Base-by-base conservation (phyloP, 2,113 vertebrate species). In the Eidolon helvum region DNA sequence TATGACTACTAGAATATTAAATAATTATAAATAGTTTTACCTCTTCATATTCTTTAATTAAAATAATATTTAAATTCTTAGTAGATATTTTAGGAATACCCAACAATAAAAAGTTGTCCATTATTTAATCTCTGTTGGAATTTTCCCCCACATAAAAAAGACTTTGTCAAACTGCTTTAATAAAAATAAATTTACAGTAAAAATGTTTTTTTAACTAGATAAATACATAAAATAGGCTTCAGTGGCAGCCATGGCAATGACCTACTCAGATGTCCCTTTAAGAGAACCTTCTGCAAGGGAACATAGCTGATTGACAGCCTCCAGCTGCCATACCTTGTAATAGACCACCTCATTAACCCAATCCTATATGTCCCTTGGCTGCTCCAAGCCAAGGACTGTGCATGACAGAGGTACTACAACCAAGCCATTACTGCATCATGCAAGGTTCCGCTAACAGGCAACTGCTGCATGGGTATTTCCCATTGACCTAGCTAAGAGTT, bases 11-110 rank as follows among this genome's bases (percentile, higher is more conserved):
- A 63, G 9, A 87, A 43, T 45, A 26, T 4, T 59, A 86, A 84
- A 82, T 66, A 90, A 87, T 72, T 40, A 43, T 45, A 69, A 75
- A 75, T 50, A 55, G n/a, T 78, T 79, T 82, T 80, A 65, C 28
- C 1, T 88, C 10, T 48, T 83, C 14, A 48, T 5, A 66, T 65
- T 71, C 66, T 94, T 21, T 87, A 86, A 75, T 66, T 66, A 40
- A 89, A 91, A 86, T 77, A 94, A 77, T 35, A 72, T 69, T 89
- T 80, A 65, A 21, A 87, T 53, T 59, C 15, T 85, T 90, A 75
- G 40, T 15, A 75, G 48, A 87, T 14, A 83, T 63, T 93, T 94
- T 66, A 84, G 57, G 15, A 78, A 57, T 87, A 86, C 22, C 45
- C 78, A 71, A 43, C 18, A 89, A 61, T 48, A 95, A 83, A 95